Percentiles rank a stretch among this genome's conserved stretches.
These are phyloP conservation scores for Rynchops niger DNA, from an alignment of 2,113 vertebrate genomes.

Conservation along the genomic window DNA sequence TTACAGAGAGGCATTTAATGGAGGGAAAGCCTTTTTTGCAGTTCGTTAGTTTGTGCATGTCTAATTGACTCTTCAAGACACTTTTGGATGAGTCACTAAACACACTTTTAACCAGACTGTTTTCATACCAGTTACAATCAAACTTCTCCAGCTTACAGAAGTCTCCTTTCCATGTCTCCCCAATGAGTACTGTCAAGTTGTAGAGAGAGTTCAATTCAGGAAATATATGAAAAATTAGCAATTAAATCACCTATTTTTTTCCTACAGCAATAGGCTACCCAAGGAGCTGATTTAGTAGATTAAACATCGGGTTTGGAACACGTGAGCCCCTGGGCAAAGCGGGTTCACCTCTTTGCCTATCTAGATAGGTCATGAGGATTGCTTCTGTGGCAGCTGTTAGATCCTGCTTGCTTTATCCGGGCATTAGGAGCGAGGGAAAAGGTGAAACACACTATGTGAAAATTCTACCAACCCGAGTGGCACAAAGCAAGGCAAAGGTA, in stretches of 20 bases:
- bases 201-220: neutral
- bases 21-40: constrained; percentile 75
- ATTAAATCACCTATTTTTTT: neutral
- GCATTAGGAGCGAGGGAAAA: neutral
- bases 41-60: constrained; percentile 75
- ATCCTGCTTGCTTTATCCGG: neutral
- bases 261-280: neutral
- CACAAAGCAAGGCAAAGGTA: neutral
- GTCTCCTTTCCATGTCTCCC: neutral
- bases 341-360: neutral
- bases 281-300: neutral
- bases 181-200: neutral
- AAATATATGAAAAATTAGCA: neutral
- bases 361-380: neutral
- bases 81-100: constrained; percentile 75
- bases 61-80: constrained; percentile 77
- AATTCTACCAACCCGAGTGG: neutral
- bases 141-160: neutral
- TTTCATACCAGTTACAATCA: constrained; percentile 14
- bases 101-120: constrained; percentile 30
- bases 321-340: neutral
- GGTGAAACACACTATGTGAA: neutral
- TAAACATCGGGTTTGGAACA: neutral
- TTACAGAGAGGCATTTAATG: constrained; percentile 72
- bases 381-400: neutral